A percentile compares a stretch with the other conserved stretches of the same genome.
phyloP scores from a whole-genome alignment of 2,113 vertebrate species.

The Cercopithecus mona region DNA sequence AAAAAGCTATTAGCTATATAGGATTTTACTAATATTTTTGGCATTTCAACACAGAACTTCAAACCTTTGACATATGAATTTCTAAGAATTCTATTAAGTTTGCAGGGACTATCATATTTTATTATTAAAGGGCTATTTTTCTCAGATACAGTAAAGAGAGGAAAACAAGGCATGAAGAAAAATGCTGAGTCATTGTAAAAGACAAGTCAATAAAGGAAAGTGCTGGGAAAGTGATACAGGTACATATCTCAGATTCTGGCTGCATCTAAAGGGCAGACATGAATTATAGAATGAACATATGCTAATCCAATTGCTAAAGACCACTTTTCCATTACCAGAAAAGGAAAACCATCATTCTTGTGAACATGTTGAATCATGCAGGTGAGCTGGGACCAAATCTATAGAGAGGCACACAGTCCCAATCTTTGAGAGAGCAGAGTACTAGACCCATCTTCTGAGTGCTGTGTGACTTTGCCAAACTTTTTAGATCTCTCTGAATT shows the following conservation, averaged over 20 bases:
- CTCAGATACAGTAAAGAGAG: neutral
- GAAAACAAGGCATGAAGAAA: neutral
- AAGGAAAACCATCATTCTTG: neutral
- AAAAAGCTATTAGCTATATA: neutral
- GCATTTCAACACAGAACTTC: constrained; percentile 10
- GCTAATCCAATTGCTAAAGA: neutral
- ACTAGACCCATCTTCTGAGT: neutral
- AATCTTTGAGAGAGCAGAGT: neutral
- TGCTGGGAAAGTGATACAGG: neutral
- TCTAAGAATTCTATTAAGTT: constrained; percentile 13
- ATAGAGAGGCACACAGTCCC: rapidly evolving
- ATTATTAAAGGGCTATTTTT: neutral
- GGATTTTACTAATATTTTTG: neutral
- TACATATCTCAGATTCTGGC: neutral
- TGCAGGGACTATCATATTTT: neutral
- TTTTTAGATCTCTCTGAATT: neutral
- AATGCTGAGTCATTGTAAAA: constrained; percentile 25
- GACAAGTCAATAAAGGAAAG: neutral
- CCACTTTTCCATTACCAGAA: neutral
- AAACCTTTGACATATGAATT: neutral
- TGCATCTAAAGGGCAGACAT: neutral
- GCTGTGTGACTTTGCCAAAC: neutral
- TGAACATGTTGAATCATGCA: neutral
- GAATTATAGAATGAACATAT: neutral
- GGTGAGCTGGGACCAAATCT: neutral